Evolutionary conservation across 2,797 vertebrate species (phyloP).

Genomic region (Dermochelys coriacea): DNA sequence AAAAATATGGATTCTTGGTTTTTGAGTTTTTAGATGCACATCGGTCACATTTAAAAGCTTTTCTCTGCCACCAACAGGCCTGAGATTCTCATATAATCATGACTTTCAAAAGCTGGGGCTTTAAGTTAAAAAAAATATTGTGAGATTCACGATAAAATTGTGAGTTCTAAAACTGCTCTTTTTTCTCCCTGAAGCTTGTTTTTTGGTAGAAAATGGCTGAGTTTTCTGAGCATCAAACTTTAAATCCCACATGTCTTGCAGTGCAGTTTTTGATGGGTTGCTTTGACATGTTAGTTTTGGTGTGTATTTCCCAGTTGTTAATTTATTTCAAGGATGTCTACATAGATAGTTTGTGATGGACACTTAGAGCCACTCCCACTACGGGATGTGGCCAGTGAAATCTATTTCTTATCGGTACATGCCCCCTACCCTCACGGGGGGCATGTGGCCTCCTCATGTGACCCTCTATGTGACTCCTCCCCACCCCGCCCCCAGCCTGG

Average conservation of each 20-base stretch:
- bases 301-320: constrained; percentile 40
- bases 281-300: neutral
- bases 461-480: no score
- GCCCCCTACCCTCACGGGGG: fast-evolving
- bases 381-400: neutral
- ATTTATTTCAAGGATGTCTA: constrained; percentile 10
- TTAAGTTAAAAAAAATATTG: neutral
- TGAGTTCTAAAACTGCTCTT: no score
- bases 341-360: neutral
- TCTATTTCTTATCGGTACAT: no score
- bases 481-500: no score
- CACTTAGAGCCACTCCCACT: constrained; percentile 22
- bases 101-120: neutral
- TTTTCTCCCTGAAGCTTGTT: neutral
- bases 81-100: no score
- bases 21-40: neutral
- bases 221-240: constrained; percentile 13
- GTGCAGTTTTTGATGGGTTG: neutral
- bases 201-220: neutral
- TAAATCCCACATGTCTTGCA: neutral
- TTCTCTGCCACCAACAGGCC: neutral
- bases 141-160: neutral
- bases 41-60: neutral
- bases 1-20: no score
- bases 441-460: no score